Base-by-base conservation (phyloP, 2,113 vertebrate species). In the Protobothrops flavoviridis region DNA sequence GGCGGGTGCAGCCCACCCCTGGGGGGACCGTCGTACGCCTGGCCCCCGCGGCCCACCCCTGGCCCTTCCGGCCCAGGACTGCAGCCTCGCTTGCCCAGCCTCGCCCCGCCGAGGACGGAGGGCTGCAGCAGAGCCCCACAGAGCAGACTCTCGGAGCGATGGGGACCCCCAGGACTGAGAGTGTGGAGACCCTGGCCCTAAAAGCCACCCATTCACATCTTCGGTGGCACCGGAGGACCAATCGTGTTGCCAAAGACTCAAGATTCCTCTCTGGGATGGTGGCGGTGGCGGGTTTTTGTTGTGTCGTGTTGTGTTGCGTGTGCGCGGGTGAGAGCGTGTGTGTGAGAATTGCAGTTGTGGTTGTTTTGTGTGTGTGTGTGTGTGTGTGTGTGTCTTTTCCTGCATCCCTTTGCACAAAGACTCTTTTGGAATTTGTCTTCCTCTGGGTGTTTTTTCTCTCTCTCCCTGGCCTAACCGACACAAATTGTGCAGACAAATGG, bases 111-210 rank as follows among this genome's bases (percentile, higher is more conserved):
- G 52, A 9, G 0, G 3, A 64, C 26, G 15, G 86, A 85, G 1
- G 45, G 24, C 87, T 85, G 53, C 86, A 7, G 15, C 87, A 50
- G 91, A 13, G 15, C 15, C 8, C 45, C 33, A 0, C 93, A 85
- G 53, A 88, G 26, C 45, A 91, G 91, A 91, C 45, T 86, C 90
- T 91, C 4, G 5, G 87, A n/a, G 13, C 61, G 87, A 5, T 33
- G 74, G 43, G 89, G 85, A 21, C 52, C 93, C 43, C 8, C 55
- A 11, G 90, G 53, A 12, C 90, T 91, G n/a, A 45, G 61, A 0
- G 93, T 93, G 2, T 93, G 93, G 93, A 85, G 93, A 5, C 93
- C 93, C 0, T 93, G 93, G 93, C 93, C 93, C 5, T 93, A 59
- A 91, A 13, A 55, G 1, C 3, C 0, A 48, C 7, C 0, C 0